phyloP scores from a whole-genome alignment of 1,140 invertebrate genomes.

The Nylanderia fulva region DNA sequence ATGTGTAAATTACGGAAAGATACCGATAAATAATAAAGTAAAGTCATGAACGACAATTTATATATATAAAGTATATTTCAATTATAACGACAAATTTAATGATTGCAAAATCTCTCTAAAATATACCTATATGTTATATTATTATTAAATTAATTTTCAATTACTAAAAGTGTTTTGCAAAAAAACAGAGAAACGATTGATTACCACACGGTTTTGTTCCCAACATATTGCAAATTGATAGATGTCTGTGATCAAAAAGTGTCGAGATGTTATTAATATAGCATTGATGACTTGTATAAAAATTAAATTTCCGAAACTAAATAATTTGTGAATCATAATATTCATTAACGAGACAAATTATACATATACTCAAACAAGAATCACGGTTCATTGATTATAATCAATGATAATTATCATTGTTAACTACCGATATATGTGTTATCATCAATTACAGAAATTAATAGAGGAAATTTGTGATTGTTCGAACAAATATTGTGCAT shows the following conservation, averaged over 20 bases:
- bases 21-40: not conserved
- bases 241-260: not conserved
- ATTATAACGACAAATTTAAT: not conserved
- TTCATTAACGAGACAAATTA: constrained; percentile 12
- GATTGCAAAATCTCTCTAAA: not conserved
- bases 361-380: not conserved
- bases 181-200: not conserved
- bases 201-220: not conserved
- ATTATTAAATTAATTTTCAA: constrained; percentile 22
- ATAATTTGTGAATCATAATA: constrained; percentile 12
- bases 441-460: constrained; percentile 34
- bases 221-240: not conserved
- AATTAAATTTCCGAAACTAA: not conserved
- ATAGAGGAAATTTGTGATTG: constrained; percentile 28
- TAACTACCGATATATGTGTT: constrained; percentile 24
- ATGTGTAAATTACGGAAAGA: not conserved
- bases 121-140: not conserved
- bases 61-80: not conserved
- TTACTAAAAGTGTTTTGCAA: not conserved
- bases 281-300: not conserved
- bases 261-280: constrained; percentile 4
- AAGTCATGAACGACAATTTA: not conserved
- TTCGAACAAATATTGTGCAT: constrained; percentile 15
- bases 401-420: no score
- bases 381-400: not conserved